These are phyloP conservation scores for Peromyscus polionotus DNA, from an alignment of 2,113 vertebrate genomes.

Conservation along the genomic window DNA sequence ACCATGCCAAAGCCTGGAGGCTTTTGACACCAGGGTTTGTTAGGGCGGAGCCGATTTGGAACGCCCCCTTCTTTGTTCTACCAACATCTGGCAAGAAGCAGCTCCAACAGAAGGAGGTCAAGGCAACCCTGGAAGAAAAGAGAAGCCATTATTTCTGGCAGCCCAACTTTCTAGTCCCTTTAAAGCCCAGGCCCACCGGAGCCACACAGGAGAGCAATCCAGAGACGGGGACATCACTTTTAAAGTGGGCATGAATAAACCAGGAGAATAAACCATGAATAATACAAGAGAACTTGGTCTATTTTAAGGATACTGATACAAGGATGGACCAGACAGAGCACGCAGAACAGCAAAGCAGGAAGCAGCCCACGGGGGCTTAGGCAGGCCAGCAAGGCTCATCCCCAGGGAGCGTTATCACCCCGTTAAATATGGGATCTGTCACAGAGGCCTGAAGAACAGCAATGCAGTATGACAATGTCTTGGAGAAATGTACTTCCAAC, in stretches of 20 bases:
- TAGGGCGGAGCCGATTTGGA: neutral
- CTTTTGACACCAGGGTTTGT: neutral
- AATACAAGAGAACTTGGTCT: neutral
- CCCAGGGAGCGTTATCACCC: neutral
- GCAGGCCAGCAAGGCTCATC: neutral
- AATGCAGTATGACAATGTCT: neutral
- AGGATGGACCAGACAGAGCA: neutral
- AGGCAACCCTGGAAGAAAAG: neutral
- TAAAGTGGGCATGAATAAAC: neutral
- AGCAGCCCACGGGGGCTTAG: neutral
- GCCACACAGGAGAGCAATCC: neutral
- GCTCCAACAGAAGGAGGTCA: neutral
- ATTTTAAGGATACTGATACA: neutral
- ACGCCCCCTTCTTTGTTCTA: neutral
- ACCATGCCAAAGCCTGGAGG: neutral
- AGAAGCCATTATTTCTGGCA: neutral
- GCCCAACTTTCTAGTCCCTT: neutral
- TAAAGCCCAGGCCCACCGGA: neutral
- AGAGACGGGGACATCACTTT: neutral
- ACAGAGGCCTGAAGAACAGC: conserved; percentile 3
- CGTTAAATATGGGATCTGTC: neutral
- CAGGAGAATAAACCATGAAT: neutral
- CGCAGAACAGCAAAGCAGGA: neutral
- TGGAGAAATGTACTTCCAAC: conserved; percentile 26
- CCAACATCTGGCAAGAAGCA: neutral